Base-by-base conservation (phyloP, 23 tunicate genomes). In the Trididemnum nubilum region DNA sequence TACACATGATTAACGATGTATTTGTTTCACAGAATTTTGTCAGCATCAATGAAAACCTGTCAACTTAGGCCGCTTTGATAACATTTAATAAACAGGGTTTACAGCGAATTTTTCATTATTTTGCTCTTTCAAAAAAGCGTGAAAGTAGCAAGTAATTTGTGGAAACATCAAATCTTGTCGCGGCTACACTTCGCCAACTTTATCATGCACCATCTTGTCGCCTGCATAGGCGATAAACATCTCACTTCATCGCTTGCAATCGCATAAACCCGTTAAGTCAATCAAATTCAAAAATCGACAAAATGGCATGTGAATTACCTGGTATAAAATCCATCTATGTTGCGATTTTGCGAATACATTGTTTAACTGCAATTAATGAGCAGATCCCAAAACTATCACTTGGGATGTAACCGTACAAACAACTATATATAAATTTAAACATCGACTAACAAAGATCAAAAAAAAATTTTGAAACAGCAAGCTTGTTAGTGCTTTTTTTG, bases 151-250 rank as follows among this genome's bases (percentile, higher is more conserved):
- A 12, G 67, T 61, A 61, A 61, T 61, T 61, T 61, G 67, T 61
- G 5, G 26, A 61, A 61, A 12, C 67, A 61, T 67, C 19, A 67
- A 67, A 67, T 5, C 78, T 7, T 73, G 57, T 73, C 30, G 18
- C 58, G 78, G 78, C 78, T 37, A 73, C 78, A 73, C 32, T 73
- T 73, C 67, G 35, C 23, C 25, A 21, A 15, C n/a, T n/a, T 52
- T 77, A 77, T 77, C 81, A 26, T 27, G 27, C 38, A 77, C 81
- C 81, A 77, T 77, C 81, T 52, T 54, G 81, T 37, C 81, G 81
- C 81, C 81, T 29, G 59, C 61, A 21, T 77, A 9, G 12, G 36
- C 12, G 26, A 67, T 51, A 51, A 77, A 29, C 22, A 77, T 77
- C 81, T 32, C 58, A 7, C 19, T 4, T 29, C 19, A 5, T 30